Conservation (phyloP, 2,888 invertebrate species). For the Gerris lacustris region DNA sequence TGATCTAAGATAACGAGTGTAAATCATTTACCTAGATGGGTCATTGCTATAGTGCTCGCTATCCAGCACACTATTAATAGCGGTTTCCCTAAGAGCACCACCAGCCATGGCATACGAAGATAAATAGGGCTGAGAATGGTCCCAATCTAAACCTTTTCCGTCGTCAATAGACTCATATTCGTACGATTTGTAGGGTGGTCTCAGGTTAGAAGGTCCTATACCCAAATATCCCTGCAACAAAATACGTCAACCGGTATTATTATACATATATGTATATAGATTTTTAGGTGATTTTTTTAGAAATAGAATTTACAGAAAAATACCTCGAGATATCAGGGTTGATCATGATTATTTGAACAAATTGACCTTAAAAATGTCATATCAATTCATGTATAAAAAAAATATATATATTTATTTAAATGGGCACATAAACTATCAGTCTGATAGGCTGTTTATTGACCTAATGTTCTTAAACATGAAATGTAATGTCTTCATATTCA, state of each 20-base stretch:
- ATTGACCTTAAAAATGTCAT: no score
- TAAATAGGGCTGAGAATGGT: conserved; percentile 36
- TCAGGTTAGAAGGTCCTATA: conserved; percentile 32
- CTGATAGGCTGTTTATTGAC: no score
- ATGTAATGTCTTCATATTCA: no score
- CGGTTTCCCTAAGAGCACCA: conserved; percentile 37
- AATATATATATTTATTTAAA: no score
- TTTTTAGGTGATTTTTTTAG: no score
- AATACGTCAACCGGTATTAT: neutral
- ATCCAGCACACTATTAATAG: conserved; percentile 37
- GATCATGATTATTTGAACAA: no score
- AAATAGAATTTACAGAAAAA: no score
- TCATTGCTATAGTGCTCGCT: conserved; percentile 31
- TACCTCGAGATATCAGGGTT: no score
- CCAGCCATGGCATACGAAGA: conserved; percentile 36
- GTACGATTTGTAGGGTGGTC: conserved; percentile 38
- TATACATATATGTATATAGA: no score
- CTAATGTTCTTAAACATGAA: no score
- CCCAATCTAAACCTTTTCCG: conserved; percentile 34
- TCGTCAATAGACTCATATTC: conserved; percentile 39
- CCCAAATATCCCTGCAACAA: conserved; percentile 29
- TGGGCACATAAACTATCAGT: no score
- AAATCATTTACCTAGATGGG: conserved; percentile 24
- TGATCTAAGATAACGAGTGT: neutral
- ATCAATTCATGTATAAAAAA: no score